Base-by-base conservation (phyloP, 2,797 vertebrate species). In the Argya squamiceps region DNA sequence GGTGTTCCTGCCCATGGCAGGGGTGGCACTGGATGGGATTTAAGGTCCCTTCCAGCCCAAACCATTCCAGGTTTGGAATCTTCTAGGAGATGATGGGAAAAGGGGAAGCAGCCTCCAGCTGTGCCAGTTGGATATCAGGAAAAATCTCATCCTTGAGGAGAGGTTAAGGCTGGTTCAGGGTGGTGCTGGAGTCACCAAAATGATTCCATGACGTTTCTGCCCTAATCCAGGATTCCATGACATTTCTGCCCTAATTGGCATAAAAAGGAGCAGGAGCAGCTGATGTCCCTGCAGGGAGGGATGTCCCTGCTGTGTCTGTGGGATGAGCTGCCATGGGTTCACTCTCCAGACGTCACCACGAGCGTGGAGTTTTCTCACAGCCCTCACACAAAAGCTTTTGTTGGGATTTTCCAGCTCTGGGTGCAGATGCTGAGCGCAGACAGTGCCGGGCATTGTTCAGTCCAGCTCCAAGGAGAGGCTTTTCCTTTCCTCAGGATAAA, bases 291-390 rank as follows among this genome's bases (percentile, higher is more conserved):
- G 24, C 69, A 30, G 41, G 53, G 58, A 30, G 41, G 53, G 58
- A 24, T 2, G n/a, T n/a, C 73, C 58, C 74, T 41, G 65, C n/a
- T 55, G 12, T 62, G 32, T 55, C 52, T 29, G 3, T 1, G 56
- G 63, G 11, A 24, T 3, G 12, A 10, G 1, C 10, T 29, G 55
- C 39, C 32, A 1, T 0, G 0, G 32, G 16, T 41, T 92, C 58
- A 2, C 34, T 39, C 21, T 5, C n/a, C 60, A 43, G 47, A n/a
- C 0, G 1, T 30, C 73, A 64, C 49, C 65, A 15, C 2, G 8
- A 52, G 17, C 44, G 11, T 29, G 5, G n/a, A 15, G 30, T 8
- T 89, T 64, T 52, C 84, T 62, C 82, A 73, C 49, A 16, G 6
- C 7, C 37, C 9, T 12, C 34, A 65, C 73, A 92, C 49, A 68